Percentiles rank a stretch among this genome's conserved stretches.
These are phyloP conservation scores for Melitaea athalia DNA, from an alignment of 2,888 invertebrate species.

Conservation along the genomic window DNA sequence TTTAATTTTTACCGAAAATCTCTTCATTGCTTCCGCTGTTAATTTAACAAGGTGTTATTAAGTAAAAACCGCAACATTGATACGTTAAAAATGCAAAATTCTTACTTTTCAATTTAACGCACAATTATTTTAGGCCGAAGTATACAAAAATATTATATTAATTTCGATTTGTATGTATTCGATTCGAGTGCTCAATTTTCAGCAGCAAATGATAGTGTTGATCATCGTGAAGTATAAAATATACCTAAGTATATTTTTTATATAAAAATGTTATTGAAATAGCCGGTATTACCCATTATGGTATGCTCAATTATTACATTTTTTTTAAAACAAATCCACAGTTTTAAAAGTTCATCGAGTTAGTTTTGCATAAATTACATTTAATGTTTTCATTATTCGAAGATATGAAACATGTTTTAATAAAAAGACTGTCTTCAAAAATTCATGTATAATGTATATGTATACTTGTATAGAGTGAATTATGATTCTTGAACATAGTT, in stretches of 20 bases:
- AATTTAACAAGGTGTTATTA: background rate
- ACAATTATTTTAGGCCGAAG: background rate
- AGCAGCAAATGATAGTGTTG: background rate
- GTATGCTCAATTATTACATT: background rate
- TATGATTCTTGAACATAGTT: too few species aligned
- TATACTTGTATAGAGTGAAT: too few species aligned
- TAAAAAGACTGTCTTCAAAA: too few species aligned
- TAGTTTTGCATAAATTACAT: too few species aligned
- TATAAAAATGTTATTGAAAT: background rate
- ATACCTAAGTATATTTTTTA: background rate
- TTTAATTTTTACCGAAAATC: too few species aligned
- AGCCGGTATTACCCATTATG: too few species aligned
- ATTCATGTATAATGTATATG: too few species aligned
- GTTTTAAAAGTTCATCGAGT: background rate
- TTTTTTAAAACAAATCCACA: background rate
- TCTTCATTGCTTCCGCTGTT: too few species aligned
- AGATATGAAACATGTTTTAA: background rate
- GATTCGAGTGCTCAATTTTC: constrained; percentile 1
- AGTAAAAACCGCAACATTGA: background rate
- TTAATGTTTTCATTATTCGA: too few species aligned
- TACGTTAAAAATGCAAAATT: background rate
- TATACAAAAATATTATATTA: background rate
- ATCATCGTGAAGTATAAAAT: background rate
- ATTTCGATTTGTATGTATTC: background rate
- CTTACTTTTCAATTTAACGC: background rate